Evolutionary conservation across 1,140 invertebrate genomes (phyloP).

Genomic region (Meloidogyne floridensis): DNA sequence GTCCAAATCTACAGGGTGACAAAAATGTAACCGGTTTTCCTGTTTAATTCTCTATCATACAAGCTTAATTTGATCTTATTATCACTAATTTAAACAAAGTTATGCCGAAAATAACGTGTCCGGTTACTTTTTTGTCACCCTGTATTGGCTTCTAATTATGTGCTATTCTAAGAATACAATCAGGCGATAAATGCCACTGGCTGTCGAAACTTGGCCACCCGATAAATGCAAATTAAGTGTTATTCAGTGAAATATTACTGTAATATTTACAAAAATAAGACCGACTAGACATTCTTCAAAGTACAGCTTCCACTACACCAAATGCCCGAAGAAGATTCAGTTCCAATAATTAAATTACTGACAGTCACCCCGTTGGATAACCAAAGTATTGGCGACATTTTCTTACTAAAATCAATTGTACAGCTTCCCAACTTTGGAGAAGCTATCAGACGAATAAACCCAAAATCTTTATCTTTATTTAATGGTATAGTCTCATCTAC

Average conservation of each 20-base stretch:
- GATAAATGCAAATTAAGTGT: no score
- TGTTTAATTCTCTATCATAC: no score
- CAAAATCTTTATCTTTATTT: constrained; percentile 11
- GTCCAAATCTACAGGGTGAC: no score
- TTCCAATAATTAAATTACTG: constrained; percentile 25
- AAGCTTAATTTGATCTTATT: no score
- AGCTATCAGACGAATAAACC: constrained; percentile 8
- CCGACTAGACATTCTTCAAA: constrained; percentile 21
- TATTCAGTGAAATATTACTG: background rate
- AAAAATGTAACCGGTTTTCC: no score
- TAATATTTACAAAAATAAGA: background rate
- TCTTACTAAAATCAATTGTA: constrained; percentile 6
- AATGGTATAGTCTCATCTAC: background rate
- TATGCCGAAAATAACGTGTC: no score
- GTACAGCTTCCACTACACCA: constrained; percentile 26
- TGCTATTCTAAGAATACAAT: no score
- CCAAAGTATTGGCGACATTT: background rate
- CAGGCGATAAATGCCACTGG: no score
- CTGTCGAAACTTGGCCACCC: no score
- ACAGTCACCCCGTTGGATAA: background rate
- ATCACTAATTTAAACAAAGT: no score
- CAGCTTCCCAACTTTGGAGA: constrained; percentile 4
- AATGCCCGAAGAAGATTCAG: constrained; percentile 11
- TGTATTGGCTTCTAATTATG: no score
- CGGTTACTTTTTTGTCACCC: no score